These are phyloP conservation scores for Spilogale gracilis DNA, from an alignment of 2,113 vertebrate species.

Conservation along the genomic window DNA sequence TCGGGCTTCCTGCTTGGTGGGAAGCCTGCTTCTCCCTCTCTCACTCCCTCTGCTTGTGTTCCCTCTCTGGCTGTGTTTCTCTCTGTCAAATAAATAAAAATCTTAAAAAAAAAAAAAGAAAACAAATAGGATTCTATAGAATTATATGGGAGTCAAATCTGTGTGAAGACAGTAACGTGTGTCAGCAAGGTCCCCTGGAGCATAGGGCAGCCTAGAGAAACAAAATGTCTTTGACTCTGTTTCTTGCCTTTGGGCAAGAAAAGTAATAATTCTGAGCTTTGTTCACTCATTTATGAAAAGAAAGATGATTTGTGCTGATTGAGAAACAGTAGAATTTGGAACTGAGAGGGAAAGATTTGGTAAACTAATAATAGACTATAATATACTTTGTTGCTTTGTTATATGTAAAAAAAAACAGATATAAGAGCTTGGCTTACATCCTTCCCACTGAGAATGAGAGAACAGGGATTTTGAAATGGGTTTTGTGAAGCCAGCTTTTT, in stretches of 20 bases:
- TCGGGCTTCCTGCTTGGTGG: no score
- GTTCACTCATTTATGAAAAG: neutral
- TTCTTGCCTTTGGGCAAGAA: neutral
- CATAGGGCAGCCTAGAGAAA: neutral
- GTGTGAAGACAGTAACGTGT: neutral
- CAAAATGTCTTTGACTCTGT: neutral
- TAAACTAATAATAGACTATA: neutral
- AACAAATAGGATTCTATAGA: neutral
- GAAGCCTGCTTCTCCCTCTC: no score
- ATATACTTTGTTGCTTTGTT: neutral
- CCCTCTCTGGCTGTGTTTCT: no score
- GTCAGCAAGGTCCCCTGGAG: neutral
- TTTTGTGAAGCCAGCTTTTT: neutral
- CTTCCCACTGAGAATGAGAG: neutral
- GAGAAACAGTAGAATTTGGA: neutral
- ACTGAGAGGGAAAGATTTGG: neutral
- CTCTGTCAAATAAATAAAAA: no score
- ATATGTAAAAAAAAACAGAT: neutral
- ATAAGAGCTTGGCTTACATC: neutral
- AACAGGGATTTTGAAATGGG: neutral
- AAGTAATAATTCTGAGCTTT: neutral
- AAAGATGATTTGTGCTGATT: neutral
- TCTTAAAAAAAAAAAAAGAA: neutral
- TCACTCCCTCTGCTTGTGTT: no score
- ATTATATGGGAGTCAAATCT: neutral